Evolutionary conservation across 2,113 vertebrate genomes (phyloP).

Genomic region (Dendrocopos noguchii): DNA sequence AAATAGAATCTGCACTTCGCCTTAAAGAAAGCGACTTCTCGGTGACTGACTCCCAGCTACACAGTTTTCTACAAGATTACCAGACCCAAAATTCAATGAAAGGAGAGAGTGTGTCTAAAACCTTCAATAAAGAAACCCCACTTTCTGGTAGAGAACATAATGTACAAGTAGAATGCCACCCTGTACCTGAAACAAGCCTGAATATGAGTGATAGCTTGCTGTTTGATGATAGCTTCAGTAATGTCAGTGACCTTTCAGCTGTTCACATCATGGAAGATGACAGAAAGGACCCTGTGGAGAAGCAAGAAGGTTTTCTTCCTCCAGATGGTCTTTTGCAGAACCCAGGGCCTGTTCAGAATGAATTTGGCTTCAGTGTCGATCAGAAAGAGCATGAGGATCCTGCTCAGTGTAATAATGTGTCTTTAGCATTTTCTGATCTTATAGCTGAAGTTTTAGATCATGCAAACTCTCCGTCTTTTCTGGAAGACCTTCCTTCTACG

Average conservation of each 20-base stretch:
- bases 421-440: conserved; percentile 83
- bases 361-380: neutral
- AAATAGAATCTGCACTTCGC: conserved; percentile 21
- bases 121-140: neutral
- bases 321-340: conserved; percentile 28
- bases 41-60: conserved; percentile 90
- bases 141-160: neutral
- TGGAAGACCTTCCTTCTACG: neutral
- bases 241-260: conserved; percentile 70
- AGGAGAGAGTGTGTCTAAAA: neutral
- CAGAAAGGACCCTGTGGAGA: conserved; percentile 26
- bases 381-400: neutral
- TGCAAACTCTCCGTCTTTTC: neutral
- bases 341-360: neutral
- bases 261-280: conserved; percentile 41
- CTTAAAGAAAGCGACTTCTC: conserved; percentile 80
- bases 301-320: conserved; percentile 19
- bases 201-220: conserved; percentile 90
- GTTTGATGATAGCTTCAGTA: conserved; percentile 90
- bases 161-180: conserved; percentile 29
- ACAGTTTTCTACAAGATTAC: conserved; percentile 85
- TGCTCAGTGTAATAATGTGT: conserved; percentile 56
- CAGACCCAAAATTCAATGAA: conserved; percentile 78
- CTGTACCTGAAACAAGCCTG: conserved; percentile 74
- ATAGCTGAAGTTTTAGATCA: conserved; percentile 77